Percentiles rank a stretch among this genome's conserved stretches.
Evolutionary conservation across 2,888 invertebrate species (phyloP).

Genomic region (Julus scanicus): DNA sequence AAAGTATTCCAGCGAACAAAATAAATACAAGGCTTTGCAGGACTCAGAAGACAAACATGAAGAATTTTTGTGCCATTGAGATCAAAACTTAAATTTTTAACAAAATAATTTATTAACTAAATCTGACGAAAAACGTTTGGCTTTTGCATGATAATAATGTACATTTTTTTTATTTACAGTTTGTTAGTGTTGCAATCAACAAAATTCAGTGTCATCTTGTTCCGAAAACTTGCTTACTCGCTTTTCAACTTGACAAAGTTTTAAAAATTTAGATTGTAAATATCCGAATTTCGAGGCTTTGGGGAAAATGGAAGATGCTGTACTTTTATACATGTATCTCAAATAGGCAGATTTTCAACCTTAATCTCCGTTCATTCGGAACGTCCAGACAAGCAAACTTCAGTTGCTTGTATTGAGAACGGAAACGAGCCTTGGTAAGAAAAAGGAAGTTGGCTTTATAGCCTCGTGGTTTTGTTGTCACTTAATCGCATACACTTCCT

Average conservation of each 20-base stretch:
- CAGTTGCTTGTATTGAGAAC: neutral
- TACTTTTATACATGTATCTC: neutral
- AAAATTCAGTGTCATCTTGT: too few species aligned
- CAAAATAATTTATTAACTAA: too few species aligned
- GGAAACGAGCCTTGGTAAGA: neutral
- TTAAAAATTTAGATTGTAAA: too few species aligned
- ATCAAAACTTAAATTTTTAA: too few species aligned
- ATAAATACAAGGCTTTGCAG: too few species aligned
- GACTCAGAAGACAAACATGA: too few species aligned
- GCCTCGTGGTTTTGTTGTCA: neutral
- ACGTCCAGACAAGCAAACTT: neutral
- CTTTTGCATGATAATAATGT: too few species aligned
- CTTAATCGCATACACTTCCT: neutral
- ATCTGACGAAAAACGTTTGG: too few species aligned
- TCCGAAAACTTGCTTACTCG: neutral
- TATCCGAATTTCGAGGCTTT: neutral
- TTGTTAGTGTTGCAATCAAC: too few species aligned
- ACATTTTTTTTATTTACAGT: too few species aligned
- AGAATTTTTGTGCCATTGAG: too few species aligned
- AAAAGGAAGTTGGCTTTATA: neutral
- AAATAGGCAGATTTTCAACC: neutral
- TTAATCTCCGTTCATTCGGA: conserved; percentile 8
- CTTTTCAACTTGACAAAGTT: neutral
- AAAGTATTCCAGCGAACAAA: neutral
- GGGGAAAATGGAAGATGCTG: neutral